Conservation (phyloP, 2,113 vertebrate species). For the Aptenodytes patagonicus region DNA sequence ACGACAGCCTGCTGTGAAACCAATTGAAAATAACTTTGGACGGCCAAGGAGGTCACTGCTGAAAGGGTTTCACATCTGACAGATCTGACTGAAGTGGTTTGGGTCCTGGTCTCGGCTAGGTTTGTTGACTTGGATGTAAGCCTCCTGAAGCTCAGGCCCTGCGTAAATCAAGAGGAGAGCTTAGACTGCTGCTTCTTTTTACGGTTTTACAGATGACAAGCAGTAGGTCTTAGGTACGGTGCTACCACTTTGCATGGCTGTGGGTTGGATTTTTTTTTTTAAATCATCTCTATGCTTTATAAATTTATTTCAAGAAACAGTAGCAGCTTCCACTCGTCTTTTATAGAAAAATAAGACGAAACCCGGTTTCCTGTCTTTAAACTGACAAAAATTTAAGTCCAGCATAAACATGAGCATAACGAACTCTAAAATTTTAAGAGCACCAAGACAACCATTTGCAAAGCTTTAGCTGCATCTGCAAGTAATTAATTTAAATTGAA, state of each 20-base stretch:
- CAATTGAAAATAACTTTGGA: not conserved
- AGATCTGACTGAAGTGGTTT: not conserved
- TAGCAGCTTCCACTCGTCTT: not conserved
- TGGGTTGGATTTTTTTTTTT: not conserved
- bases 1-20: not conserved
- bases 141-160: not conserved
- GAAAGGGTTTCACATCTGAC: not conserved
- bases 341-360: not conserved
- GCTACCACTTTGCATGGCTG: not conserved
- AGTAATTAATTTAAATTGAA: conserved; percentile 22
- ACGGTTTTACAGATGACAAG: not conserved
- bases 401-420: not conserved
- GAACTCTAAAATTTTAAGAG: not conserved
- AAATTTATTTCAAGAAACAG: not conserved
- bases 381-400: not conserved
- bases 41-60: not conserved
- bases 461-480: not conserved
- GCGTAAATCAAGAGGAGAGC: not conserved
- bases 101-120: not conserved
- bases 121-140: not conserved
- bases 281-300: not conserved
- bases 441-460: not conserved
- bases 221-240: not conserved
- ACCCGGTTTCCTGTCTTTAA: not conserved
- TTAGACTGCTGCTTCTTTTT: not conserved